Base-by-base conservation (phyloP, 2,113 vertebrate species). In the Sebastes fasciatus region DNA sequence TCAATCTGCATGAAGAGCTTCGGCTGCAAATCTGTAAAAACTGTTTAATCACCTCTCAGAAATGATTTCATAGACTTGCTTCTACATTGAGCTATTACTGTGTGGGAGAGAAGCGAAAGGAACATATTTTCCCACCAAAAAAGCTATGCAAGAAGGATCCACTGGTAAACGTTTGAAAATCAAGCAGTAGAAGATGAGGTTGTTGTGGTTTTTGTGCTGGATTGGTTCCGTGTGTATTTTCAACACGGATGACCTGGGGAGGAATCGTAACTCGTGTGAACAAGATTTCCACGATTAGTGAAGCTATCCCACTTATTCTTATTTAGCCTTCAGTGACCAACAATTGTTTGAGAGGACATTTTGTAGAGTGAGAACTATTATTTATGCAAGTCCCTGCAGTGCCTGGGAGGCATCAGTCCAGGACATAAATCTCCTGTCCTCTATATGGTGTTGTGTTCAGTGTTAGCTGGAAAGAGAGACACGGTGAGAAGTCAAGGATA, bases 401-500 rank as follows among this genome's bases (percentile, higher is more conserved):
- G 45, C 13, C 58, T 26, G 49, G 19, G 12, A 62, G 55, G 40
- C 65, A 34, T 76, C 48, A 63, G 40, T 26, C 7, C 79, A 74
- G 63, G 63, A n/a, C 43, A 82, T 17, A 69, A 45, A 65, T 64
- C 49, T 82, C 17, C 5, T 34, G 34, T 34, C 34, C 34, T 34
- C 34, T 34, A 34, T 63, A n/a, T 8, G 34, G 23, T 74, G 40
- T 58, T 72, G 8, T n/a, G 46, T 63, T 23, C 14, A 69, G 40
- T 58, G 55, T 68, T 55, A 45, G 54, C 23, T 34, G 26, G 40
- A 81, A n/a, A 55, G 70, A 63, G 57, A 86, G 48, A 66, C 45
- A 13, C 34, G 61, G 21, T 14, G 21, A 60, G 60, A 51, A 71
- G 66, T 40, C 80, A 66, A 66, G 13, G 67, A 81, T 73, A 58